Base-by-base conservation (phyloP, 2,888 invertebrate genomes). In the Gonocerus acuteangulatus region DNA sequence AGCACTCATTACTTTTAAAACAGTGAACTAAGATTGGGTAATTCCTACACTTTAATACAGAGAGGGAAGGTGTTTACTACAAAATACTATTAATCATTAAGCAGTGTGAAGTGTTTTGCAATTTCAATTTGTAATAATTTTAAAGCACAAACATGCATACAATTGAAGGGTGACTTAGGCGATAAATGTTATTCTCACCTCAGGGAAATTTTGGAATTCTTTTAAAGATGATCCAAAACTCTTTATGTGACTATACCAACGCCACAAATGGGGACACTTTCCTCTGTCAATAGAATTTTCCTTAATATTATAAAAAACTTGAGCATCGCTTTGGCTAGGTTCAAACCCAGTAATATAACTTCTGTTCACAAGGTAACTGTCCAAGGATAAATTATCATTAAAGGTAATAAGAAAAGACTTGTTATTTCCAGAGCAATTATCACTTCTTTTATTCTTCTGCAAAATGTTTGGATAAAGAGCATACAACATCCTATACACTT, bases 371-470 rank as follows among this genome's bases (percentile, higher is more conserved):
- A 70, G 61, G 51, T 68, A 65, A 9, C 48, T 21, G 64, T 70
- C 66, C 51, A 62, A 9, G 19, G 16, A 9, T 27, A 47, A 39
- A 15, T 48, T 16, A 32, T 49, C 54, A 23, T 44, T 57, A n/a
- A 62, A 3, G 44, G 13, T 42, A 1, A 48, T 42, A 57, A 16
- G 19, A 21, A 9, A 18, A 34, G 42, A 22, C 11, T 21, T 16
- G 15, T 1, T 23, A 56, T 13, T 15, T 2, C 32, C 56, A 11
- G 19, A n/a, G 6, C 7, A 9, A 23, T 21, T 23, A 54, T 36
- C n/a, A 7, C 15, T 45, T 47, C n/a, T 58, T 59, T 42, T 49
- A 52, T 27, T 45, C 78, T 61, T 77, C 72, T 6, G 78, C 75
- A 1, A 87, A 19, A 39, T 32, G 15, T 2, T 36, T 36, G 19